Evolutionary conservation across 2,888 invertebrate genomes (phyloP).

Genomic region (Morpho achilles): DNA sequence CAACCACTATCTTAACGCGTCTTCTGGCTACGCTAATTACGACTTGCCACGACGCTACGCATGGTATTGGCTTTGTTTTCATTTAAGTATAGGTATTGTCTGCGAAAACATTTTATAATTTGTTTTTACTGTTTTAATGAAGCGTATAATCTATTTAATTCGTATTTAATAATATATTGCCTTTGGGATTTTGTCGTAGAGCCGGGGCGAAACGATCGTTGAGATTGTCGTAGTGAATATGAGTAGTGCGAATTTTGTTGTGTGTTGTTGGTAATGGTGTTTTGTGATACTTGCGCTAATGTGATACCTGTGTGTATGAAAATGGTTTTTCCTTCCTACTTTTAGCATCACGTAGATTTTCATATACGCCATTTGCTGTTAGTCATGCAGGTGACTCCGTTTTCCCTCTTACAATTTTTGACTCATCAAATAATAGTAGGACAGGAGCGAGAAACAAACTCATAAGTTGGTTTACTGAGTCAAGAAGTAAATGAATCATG

Average conservation of each 20-base stretch:
- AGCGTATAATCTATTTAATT: too few species aligned
- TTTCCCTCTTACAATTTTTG: conserved; percentile 2
- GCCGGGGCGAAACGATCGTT: too few species aligned
- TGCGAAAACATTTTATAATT: conserved; percentile 24
- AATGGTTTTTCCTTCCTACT: too few species aligned
- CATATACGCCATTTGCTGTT: too few species aligned
- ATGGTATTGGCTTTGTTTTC: conserved; percentile 36
- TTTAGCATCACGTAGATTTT: too few species aligned
- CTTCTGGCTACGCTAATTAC: conserved; percentile 43
- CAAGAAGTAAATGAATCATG: conserved; percentile 15
- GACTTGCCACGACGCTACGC: conserved; percentile 24
- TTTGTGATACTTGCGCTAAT: too few species aligned
- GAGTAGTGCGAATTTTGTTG: too few species aligned
- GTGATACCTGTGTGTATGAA: too few species aligned
- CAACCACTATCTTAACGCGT: conserved; percentile 35
- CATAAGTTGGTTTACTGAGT: conserved; percentile 7
- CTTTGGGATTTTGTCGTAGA: too few species aligned
- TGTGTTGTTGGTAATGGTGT: too few species aligned
- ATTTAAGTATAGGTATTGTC: conserved; percentile 22
- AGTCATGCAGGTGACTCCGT: neutral
- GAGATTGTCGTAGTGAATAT: too few species aligned
- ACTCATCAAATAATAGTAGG: conserved; percentile 5
- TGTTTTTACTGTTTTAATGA: conserved; percentile 29
- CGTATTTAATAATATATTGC: too few species aligned
- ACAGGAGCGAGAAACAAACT: neutral